phyloP scores from a whole-genome alignment of 2,113 vertebrate genomes.

The Hydropotes inermis region DNA sequence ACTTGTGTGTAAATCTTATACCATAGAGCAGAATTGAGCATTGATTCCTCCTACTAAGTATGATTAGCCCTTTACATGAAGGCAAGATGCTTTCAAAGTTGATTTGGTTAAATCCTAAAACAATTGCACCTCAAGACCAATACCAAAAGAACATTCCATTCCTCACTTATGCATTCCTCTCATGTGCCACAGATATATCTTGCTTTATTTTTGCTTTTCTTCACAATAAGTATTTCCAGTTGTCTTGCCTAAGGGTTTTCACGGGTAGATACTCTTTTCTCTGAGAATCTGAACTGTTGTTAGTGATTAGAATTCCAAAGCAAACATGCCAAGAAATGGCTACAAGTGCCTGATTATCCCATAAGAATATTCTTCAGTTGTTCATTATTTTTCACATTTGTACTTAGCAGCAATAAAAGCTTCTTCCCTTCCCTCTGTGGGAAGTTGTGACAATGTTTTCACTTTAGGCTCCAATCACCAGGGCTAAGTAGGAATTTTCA shows the following conservation, averaged over 20 bases:
- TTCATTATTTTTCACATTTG: conserved; percentile 12
- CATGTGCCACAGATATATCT: background rate
- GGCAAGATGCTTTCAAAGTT: background rate
- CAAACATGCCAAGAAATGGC: conserved; percentile 29
- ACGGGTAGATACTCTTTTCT: background rate
- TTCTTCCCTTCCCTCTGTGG: background rate
- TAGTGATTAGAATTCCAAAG: conserved; percentile 10
- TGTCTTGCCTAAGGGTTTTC: background rate
- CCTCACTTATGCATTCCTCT: background rate
- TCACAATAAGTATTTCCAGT: background rate
- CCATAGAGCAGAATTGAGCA: background rate
- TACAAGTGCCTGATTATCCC: background rate
- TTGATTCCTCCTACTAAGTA: background rate
- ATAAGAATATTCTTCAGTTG: background rate
- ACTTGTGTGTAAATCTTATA: background rate
- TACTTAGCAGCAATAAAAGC: background rate
- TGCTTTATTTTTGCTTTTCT: background rate
- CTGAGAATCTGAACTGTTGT: background rate
- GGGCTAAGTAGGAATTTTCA: background rate
- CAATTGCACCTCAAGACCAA: background rate
- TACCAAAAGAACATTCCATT: background rate
- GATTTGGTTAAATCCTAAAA: conserved; percentile 32
- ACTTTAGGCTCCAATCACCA: background rate
- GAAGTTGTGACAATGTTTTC: conserved; percentile 22
- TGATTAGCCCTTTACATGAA: background rate